Conservation (phyloP, 2,888 invertebrate genomes). For the Hypomecis atomaria region DNA sequence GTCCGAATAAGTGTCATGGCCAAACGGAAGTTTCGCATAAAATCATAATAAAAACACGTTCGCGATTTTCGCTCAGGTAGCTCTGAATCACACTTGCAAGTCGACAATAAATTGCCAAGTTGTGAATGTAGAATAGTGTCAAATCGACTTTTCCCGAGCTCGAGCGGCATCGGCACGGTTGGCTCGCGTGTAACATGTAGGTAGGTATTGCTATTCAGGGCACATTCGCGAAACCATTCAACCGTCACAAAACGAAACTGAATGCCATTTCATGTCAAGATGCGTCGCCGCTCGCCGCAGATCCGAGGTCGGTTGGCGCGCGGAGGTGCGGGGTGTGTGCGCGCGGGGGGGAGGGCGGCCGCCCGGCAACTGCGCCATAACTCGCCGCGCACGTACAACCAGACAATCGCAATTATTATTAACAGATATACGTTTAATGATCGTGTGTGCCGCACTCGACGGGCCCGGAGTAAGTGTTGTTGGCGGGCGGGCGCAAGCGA, state of each 20-base stretch:
- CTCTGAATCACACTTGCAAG: slow-evolving; percentile 37
- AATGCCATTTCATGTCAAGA: slow-evolving; percentile 76
- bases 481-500: slow-evolving; percentile 54
- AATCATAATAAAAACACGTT: slow-evolving; percentile 42
- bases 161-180: slow-evolving; percentile 19
- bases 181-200: slow-evolving; percentile 25
- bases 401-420: slow-evolving; percentile 83
- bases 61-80: slow-evolving; percentile 32
- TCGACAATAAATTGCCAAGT: slow-evolving; percentile 20
- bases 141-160: slow-evolving; percentile 32
- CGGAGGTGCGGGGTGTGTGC: slow-evolving; percentile 45
- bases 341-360: slow-evolving; percentile 51
- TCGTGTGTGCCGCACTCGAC: slow-evolving; percentile 65
- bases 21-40: slow-evolving; percentile 44
- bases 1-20: slow-evolving; percentile 41
- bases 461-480: slow-evolving; percentile 54
- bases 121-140: slow-evolving; percentile 28
- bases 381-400: slow-evolving; percentile 77
- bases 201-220: slow-evolving; percentile 57
- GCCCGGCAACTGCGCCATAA: slow-evolving; percentile 78
- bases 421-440: slow-evolving; percentile 81
- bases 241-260: slow-evolving; percentile 72
- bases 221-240: slow-evolving; percentile 68
- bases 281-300: slow-evolving; percentile 62
- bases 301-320: slow-evolving; percentile 56